These are phyloP conservation scores for Glaucidium brasilianum DNA, from an alignment of 2,113 vertebrate genomes.

Conservation along the genomic window DNA sequence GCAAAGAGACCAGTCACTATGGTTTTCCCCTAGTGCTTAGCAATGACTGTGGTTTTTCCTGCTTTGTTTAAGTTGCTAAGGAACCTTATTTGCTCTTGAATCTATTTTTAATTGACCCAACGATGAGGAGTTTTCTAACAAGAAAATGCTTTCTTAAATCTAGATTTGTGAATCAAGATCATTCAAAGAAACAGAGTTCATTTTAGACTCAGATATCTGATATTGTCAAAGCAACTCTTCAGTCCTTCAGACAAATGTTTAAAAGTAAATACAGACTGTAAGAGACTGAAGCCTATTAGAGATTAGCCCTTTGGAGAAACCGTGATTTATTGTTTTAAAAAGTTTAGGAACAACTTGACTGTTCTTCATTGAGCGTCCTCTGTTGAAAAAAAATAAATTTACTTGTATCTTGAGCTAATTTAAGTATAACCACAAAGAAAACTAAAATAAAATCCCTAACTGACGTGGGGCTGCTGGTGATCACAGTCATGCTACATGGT, in stretches of 20 bases:
- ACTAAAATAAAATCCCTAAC: background rate
- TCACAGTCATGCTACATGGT: background rate
- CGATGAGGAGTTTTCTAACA: background rate
- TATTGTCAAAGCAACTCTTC: background rate
- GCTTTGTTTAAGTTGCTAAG: slow-evolving; percentile 24
- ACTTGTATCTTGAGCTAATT: background rate
- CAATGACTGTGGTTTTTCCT: background rate
- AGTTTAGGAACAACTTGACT: background rate
- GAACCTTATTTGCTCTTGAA: background rate
- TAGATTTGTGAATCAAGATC: background rate
- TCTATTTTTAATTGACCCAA: slow-evolving; percentile 29
- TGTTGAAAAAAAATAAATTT: background rate
- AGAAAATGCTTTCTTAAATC: background rate
- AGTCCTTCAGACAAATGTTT: background rate
- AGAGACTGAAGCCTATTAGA: background rate
- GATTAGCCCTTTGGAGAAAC: background rate
- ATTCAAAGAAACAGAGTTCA: background rate
- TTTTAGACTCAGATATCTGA: background rate
- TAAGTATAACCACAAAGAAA: background rate
- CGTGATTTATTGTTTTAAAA: background rate
- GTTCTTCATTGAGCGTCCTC: background rate
- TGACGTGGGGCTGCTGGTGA: background rate
- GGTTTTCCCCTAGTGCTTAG: background rate
- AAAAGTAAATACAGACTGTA: background rate
- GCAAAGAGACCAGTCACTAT: background rate